Evolutionary conservation across 1,140 invertebrate species (phyloP).

Genomic region (Pseudoatta argentina): DNA sequence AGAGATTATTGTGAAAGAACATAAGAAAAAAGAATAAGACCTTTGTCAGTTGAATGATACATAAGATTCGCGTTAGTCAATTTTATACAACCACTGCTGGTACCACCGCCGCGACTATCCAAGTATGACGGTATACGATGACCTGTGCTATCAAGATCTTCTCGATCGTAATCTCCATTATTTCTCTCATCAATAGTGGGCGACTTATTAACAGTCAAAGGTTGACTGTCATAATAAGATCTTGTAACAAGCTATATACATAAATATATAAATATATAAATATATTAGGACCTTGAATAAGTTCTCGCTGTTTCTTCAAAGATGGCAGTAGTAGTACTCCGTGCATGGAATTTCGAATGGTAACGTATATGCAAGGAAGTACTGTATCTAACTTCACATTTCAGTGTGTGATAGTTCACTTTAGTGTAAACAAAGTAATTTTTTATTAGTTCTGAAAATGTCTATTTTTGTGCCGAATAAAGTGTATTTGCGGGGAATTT

Average conservation of each 20-base stretch:
- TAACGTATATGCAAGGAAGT: no score
- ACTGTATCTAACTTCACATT: no score
- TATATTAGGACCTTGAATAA: no score
- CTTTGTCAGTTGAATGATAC: conserved; percentile 83
- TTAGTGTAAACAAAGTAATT: no score
- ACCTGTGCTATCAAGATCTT: conserved; percentile 77
- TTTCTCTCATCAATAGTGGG: conserved; percentile 78
- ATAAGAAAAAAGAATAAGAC: conserved; percentile 60
- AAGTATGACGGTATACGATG: conserved; percentile 78
- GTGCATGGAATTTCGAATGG: no score
- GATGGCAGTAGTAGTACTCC: no score
- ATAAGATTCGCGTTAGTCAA: conserved; percentile 81
- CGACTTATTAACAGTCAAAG: conserved; percentile 80
- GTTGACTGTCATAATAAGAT: conserved; percentile 86
- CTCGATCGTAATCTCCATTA: conserved; percentile 79
- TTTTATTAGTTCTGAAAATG: no score
- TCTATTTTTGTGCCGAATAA: no score
- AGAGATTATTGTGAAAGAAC: not conserved
- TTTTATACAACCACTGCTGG: conserved; percentile 71
- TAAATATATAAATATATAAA: not conserved
- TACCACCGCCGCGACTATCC: conserved; percentile 69
- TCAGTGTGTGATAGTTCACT: no score
- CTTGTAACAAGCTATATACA: conserved; percentile 85
- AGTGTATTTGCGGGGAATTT: no score
- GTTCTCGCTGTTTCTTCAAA: no score